Evolutionary conservation across 2,113 vertebrate genomes (phyloP), one percentile per base, ranked within the genome.

Genomic region (Anarhynchus alexandrinus): DNA sequence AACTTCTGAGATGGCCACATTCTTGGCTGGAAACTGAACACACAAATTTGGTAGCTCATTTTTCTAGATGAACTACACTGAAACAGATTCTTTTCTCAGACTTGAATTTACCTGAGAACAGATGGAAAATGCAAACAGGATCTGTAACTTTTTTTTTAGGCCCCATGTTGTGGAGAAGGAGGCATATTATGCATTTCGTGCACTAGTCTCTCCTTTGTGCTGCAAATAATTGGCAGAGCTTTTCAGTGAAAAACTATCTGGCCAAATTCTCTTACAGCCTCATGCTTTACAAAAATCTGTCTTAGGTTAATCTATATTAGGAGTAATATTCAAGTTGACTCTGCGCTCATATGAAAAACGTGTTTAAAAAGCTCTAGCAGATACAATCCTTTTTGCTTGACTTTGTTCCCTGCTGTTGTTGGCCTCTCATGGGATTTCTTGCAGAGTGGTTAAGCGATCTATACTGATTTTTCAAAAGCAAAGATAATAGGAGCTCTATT

Each of bases 381-480:
- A 95, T 93, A 82, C 74, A 95, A 88, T 88, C 90, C 93, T 97
- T 92, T 90, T 85, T 91, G 55, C 58, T 58, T 5, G 3, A 83
- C 80, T 94, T 96, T 84, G 32, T 94, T 95, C 89, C 67, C 66
- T 94, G 82, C 94, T 91, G 86, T 62, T 94, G 34, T 89, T 93
- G 89, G 86, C 88, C 42, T 96, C 95, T 93, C 66, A 55, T 16
- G 94, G 84, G 94, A 91, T 94, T 97, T 91, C 90, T 88, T 86
- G 76, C 71, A 88, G 61, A 91, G 85, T 62, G 62, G 90, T 91
- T 95, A 93, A 96, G 84, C 81, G 95, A 90, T 94, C 95, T 73
- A 64, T 64, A 79, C 34, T 74, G 83, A 94, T 93, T 54, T 95
- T 96, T 97, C 86, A 96, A 95, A 97, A 92, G 91, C 92, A 95